A percentile compares a stretch with the other conserved stretches of the same genome.
Conservation (phyloP, 2,113 vertebrate genomes). For the Crocuta crocuta region DNA sequence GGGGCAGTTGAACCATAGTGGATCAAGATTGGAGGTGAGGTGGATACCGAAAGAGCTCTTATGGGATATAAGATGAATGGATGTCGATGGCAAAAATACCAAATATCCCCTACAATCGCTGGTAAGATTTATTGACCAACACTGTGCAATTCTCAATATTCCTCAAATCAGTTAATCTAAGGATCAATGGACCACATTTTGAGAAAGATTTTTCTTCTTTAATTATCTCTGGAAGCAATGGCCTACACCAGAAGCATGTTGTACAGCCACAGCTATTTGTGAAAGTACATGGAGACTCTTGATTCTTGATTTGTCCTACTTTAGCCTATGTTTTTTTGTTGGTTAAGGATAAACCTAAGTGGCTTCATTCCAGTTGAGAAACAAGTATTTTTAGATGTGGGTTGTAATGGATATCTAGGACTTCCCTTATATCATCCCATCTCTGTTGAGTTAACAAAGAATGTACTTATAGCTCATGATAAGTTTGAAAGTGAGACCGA, state of each 20-base stretch:
- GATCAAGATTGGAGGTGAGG: background rate
- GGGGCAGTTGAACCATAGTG: background rate
- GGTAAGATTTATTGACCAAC: background rate
- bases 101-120: background rate
- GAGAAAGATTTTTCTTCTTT: constrained; percentile 19
- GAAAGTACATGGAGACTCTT: background rate
- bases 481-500: background rate
- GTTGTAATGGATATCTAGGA: background rate
- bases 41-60: background rate
- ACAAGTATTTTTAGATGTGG: background rate
- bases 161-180: background rate
- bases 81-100: background rate
- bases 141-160: background rate
- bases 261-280: background rate
- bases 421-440: background rate
- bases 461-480: background rate
- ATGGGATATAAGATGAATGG: background rate
- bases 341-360: background rate
- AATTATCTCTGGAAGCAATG: background rate
- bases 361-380: background rate
- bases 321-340: constrained; percentile 26
- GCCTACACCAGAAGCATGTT: background rate
- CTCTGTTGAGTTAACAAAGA: background rate
- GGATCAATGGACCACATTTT: background rate
- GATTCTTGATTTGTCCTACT: constrained; percentile 19